These are phyloP conservation scores for Apostichopus parvimensis DNA, from an alignment of 35 echinoderm and acorn worm genomes.

Conservation along the genomic window DNA sequence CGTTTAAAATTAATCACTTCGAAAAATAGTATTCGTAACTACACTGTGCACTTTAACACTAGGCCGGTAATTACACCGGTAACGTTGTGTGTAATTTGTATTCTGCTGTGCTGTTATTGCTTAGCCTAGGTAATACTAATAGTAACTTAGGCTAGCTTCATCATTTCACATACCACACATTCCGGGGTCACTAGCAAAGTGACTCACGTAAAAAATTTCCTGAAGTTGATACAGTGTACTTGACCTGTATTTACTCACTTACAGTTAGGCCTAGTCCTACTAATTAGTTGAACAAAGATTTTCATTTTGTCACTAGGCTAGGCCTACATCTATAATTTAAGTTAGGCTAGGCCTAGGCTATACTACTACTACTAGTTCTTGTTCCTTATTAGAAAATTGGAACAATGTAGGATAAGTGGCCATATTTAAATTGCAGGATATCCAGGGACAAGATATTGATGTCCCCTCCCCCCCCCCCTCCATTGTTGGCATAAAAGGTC, in stretches of 20 bases:
- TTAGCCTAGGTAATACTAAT: neutral
- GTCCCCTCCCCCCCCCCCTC: too few relatives aligned
- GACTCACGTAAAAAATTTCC: neutral
- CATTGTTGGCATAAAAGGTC: too few relatives aligned
- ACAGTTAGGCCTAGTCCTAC: too few relatives aligned
- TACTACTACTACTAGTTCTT: neutral
- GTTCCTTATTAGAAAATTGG: neutral
- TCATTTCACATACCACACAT: slow-evolving; percentile 40
- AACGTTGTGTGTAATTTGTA: neutral
- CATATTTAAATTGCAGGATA: too few relatives aligned
- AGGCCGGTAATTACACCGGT: neutral
- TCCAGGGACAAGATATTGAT: too few relatives aligned
- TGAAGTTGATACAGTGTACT: neutral
- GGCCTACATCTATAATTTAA: neutral
- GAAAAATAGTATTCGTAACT: neutral
- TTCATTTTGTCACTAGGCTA: too few relatives aligned
- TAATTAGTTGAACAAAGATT: too few relatives aligned
- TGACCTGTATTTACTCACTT: neutral
- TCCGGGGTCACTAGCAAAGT: neutral
- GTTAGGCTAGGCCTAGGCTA: neutral
- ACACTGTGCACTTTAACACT: neutral
- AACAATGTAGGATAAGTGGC: too few relatives aligned
- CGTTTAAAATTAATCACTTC: neutral
- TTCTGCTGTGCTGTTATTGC: neutral
- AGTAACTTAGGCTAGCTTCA: neutral